Evolutionary conservation across 2,888 invertebrate species (phyloP).

Genomic region (Hanleya hanleyi): DNA sequence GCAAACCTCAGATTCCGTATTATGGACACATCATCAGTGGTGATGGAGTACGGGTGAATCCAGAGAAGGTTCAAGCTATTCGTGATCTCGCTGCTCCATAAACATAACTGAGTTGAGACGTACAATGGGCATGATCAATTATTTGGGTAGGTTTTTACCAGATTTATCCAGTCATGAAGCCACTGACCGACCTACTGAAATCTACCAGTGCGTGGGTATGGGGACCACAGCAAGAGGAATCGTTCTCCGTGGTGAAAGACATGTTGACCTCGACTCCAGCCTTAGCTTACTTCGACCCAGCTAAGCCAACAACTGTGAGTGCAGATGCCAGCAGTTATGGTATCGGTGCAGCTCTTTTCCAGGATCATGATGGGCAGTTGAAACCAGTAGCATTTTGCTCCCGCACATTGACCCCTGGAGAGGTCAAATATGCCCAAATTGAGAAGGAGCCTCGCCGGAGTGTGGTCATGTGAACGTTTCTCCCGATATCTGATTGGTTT

Average conservation of each 20-base stretch:
- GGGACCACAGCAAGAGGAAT: conserved; percentile 4
- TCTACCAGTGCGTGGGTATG: conserved; percentile 27
- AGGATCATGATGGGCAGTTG: conserved; percentile 4
- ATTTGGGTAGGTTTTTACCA: conserved; percentile 24
- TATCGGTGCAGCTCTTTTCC: conserved; percentile 23
- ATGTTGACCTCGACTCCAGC: conserved; percentile 16
- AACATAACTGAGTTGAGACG: conserved; percentile 31
- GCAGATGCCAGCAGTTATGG: conserved; percentile 24
- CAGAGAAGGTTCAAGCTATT: background rate
- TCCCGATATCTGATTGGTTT: conserved; percentile 29
- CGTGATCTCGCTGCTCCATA: conserved; percentile 8
- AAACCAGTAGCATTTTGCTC: conserved; percentile 25
- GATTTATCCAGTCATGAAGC: conserved; percentile 17
- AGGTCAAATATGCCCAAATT: too few species aligned
- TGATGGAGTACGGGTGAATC: background rate
- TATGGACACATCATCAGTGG: too few species aligned
- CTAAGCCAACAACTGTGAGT: too few species aligned
- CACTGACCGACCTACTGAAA: conserved; percentile 22
- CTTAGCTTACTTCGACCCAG: too few species aligned
- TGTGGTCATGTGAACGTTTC: conserved; percentile 40
- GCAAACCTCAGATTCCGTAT: conserved; percentile 5
- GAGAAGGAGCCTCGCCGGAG: too few species aligned
- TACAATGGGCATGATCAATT: conserved; percentile 41
- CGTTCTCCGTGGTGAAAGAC: background rate
- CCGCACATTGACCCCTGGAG: conserved; percentile 18